phyloP scores from a whole-genome alignment of 1,140 invertebrate genomes.

The Meteorus sp. region DNA sequence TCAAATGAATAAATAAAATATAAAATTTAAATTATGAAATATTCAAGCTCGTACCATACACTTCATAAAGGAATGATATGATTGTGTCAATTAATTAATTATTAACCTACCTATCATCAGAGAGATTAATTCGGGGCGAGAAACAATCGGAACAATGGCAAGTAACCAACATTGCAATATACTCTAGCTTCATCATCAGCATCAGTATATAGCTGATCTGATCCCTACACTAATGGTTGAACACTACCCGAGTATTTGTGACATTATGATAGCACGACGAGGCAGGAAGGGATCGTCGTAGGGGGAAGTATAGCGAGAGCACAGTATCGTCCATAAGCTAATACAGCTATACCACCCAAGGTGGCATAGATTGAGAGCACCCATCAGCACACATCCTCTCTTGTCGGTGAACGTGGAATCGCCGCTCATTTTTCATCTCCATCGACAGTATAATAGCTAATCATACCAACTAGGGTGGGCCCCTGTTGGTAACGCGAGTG shows the following conservation, averaged over 20 bases:
- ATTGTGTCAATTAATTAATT: too few relatives aligned
- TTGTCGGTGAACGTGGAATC: conserved; percentile 27
- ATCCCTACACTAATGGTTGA: conserved; percentile 1
- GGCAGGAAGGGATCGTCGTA: conserved; percentile 57
- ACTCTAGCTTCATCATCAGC: background rate
- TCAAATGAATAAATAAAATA: too few relatives aligned
- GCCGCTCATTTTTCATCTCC: conserved; percentile 2
- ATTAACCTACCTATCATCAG: too few relatives aligned
- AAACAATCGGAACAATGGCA: conserved; percentile 19
- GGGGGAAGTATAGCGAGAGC: too few relatives aligned
- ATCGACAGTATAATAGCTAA: too few relatives aligned
- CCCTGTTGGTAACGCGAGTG: background rate
- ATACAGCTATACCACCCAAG: conserved; percentile 60
- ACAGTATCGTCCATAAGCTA: conserved; percentile 46
- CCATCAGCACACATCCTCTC: conserved; percentile 54
- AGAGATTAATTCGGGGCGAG: conserved; percentile 9
- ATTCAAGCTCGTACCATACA: too few relatives aligned
- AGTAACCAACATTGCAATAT: background rate
- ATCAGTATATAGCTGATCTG: too few relatives aligned
- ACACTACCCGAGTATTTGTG: conserved; percentile 26
- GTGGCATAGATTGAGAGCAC: conserved; percentile 56
- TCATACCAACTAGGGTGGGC: too few relatives aligned
- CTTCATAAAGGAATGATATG: too few relatives aligned
- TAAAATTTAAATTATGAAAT: too few relatives aligned
- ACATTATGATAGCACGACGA: conserved; percentile 33